Conservation (phyloP, 2,797 vertebrate species). For the Tangara arthus region DNA sequence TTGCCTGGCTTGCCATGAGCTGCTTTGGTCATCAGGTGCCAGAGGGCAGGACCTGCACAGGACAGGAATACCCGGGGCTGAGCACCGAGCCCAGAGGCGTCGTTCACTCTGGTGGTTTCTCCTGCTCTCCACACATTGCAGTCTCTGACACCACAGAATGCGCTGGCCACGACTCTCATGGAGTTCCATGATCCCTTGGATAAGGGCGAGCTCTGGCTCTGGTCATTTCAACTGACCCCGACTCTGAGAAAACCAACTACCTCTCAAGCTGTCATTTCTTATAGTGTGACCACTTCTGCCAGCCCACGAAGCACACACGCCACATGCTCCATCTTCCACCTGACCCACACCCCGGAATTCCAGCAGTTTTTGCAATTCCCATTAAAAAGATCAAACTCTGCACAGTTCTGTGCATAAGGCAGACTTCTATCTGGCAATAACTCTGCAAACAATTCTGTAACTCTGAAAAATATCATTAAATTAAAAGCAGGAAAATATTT, state of each 20-base stretch:
- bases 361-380: not conserved
- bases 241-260: not conserved
- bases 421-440: not conserved
- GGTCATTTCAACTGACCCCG: not conserved
- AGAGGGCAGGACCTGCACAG: not conserved
- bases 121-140: not conserved
- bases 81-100: not conserved
- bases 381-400: not conserved
- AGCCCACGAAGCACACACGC: not conserved
- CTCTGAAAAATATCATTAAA: not conserved
- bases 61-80: fast-evolving
- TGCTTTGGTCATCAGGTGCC: not conserved
- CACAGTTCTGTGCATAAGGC: not conserved
- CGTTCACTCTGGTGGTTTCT: not conserved
- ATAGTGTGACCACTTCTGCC: not conserved
- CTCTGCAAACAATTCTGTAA: not conserved
- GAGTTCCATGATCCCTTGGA: not conserved
- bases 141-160: not conserved
- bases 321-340: not conserved
- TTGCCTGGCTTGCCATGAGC: not conserved
- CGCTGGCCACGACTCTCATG: not conserved
- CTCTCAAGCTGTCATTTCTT: not conserved
- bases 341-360: not conserved
- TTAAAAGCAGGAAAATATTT: not conserved
- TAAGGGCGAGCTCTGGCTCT: not conserved